Base-by-base conservation (phyloP, 2,113 vertebrate species). In the Istiophorus platypterus region DNA sequence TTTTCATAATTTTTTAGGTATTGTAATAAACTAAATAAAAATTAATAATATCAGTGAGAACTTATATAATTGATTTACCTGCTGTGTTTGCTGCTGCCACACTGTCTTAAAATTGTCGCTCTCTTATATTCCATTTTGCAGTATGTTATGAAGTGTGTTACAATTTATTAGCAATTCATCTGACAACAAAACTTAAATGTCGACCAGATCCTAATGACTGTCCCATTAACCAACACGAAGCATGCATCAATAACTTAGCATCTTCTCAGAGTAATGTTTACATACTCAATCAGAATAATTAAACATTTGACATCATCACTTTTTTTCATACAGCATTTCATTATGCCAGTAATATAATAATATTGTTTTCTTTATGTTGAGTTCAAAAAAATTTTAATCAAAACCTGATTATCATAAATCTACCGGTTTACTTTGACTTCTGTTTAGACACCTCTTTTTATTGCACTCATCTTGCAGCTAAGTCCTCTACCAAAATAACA, bases 1-100 rank as follows among this genome's bases (percentile, higher is more conserved):
- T 65, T 74, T 52, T 14, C 20, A 65, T 52, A 34, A 65, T 78
- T 82, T 75, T n/a, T 78, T 7, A 29, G 58, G 58, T 78, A 61
- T 75, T 39, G 71, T 70, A 18, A 34, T 45, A 20, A 37, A 70
- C 22, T 54, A 58, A 78, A 78, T 77, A 63, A 73, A 81, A 18
- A 69, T 65, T 9, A 15, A 78, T 78, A 58, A 47, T 29, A 70
- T 52, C 18, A 42, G 49, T 73, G 41, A 81, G 74, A 65, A 26
- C 58, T n/a, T n/a, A n/a, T n/a, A n/a, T n/a, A n/a, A 51, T 5
- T 73, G 56, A 7, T 63, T 24, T 22, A 41, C 27, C 13, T 62
- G 24, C 58, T 58, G 42, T 59, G 41, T 79, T 47, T 79, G 47
- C 20, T 57, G 49, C 14, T 29, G 37, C 34, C 14, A 10, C 26